A percentile compares a stretch with the other conserved stretches of the same genome.
Evolutionary conservation across 1,140 invertebrate species (phyloP).

Genomic region (Coptotermes formosanus): DNA sequence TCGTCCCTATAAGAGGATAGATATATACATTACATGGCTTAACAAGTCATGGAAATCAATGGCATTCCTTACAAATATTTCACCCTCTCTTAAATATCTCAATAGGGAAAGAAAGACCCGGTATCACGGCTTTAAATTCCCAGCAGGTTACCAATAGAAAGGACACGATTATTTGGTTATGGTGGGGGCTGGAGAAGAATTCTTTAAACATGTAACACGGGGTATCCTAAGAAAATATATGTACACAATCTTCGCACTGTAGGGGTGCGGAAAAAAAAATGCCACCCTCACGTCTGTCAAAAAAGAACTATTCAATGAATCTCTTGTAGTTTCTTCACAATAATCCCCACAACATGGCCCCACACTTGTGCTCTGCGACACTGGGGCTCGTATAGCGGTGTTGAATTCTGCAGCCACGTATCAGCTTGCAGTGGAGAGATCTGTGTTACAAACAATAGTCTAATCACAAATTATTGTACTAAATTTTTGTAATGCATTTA

Average conservation of each 20-base stretch:
- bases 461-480: no score
- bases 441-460: no score
- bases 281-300: not conserved
- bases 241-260: not conserved
- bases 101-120: not conserved
- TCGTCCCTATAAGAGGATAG: not conserved
- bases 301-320: not conserved
- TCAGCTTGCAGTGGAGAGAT: no score
- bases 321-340: not conserved
- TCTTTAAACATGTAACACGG: not conserved
- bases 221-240: not conserved
- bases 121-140: not conserved
- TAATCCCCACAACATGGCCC: not conserved
- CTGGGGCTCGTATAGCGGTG: no score
- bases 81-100: conserved; percentile 6
- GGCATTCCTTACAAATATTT: not conserved
- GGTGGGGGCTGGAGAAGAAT: not conserved
- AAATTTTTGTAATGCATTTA: no score
- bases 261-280: not conserved
- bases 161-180: not conserved
- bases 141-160: not conserved
- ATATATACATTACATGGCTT: not conserved
- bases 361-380: not conserved
- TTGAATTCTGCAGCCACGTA: no score
- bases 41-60: not conserved